Evolutionary conservation across 2,113 vertebrate genomes (phyloP).

Genomic region (Gavia stellata): DNA sequence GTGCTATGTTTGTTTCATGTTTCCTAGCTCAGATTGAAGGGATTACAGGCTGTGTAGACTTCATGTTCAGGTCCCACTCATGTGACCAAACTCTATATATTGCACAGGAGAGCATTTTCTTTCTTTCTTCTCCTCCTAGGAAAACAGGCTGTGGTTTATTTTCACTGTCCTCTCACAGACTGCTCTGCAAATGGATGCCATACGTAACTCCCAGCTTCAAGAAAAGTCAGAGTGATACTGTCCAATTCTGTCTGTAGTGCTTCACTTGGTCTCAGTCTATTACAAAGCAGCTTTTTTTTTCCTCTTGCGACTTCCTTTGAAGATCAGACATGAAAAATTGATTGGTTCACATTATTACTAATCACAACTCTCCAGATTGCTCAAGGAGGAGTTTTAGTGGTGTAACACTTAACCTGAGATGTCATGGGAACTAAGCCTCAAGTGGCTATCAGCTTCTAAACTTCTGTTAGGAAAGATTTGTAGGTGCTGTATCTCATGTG

Average conservation of each 20-base stretch:
- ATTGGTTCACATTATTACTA: conserved; percentile 12
- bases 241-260: background rate
- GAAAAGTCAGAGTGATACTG: background rate
- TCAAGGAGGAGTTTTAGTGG: background rate
- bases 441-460: background rate
- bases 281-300: background rate
- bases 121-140: background rate
- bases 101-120: background rate
- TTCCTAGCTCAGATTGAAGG: conserved; percentile 42
- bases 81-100: background rate
- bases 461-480: background rate
- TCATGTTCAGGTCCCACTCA: background rate
- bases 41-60: conserved; percentile 22
- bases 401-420: background rate
- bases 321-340: conserved; percentile 4
- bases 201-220: background rate
- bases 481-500: background rate
- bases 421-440: background rate
- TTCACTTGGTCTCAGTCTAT: background rate
- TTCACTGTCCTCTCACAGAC: background rate
- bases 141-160: background rate
- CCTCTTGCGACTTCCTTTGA: conserved; percentile 16
- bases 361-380: background rate
- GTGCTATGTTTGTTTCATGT: conserved; percentile 40
- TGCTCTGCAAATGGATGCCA: background rate